Evolutionary conservation across 2,113 vertebrate genomes (phyloP), one percentile per base, ranked within the genome.

Genomic region (Pterophyllum scalare): DNA sequence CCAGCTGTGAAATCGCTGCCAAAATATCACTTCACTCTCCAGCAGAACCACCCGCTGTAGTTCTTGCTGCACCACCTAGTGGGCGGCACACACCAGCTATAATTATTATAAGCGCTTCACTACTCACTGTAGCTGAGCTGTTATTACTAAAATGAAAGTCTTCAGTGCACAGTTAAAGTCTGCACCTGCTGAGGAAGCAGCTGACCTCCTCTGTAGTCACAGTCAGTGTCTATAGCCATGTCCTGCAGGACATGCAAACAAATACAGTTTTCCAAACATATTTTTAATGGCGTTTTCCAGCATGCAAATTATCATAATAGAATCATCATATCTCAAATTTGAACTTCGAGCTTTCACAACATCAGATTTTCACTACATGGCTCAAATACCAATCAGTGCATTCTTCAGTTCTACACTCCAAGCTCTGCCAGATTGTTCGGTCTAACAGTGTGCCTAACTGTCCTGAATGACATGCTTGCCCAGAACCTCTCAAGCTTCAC

Each of bases 21-120:
- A 97, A 58, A 98, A 98, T 49, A 97, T 96, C 52, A 98, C 96
- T 0, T 98, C 97, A 0, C 98, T 97, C 88, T 98, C 97, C 60
- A 98, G 96, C n/a, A 97, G 95, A 0, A 98, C 95, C 0, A 96
- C 96, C 87, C 93, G 94, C 87, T 96, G 94, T 70, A 98, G 95
- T 54, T 94, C 94, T 60, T 91, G 92, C 75, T 95, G 94, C 82
- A 95, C 91, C 79, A 97, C 96, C 97, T 97, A 89, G 92, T 2
- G 90, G 93, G 61, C 67, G 10, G 56, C 40, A 28, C 52, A 75
- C 2, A 13, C 33, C 65, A 65, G 64, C 33, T 26, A 2, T 17
- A 6, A 35, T 20, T 33, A 26, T 56, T 31, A 15, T 28, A 9
- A 31, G 5, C 17, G 14, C 40, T 0, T 67, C 64, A 43, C 43